Base-by-base conservation (phyloP, 2,797 vertebrate genomes). In the Artibeus jamaicensis region DNA sequence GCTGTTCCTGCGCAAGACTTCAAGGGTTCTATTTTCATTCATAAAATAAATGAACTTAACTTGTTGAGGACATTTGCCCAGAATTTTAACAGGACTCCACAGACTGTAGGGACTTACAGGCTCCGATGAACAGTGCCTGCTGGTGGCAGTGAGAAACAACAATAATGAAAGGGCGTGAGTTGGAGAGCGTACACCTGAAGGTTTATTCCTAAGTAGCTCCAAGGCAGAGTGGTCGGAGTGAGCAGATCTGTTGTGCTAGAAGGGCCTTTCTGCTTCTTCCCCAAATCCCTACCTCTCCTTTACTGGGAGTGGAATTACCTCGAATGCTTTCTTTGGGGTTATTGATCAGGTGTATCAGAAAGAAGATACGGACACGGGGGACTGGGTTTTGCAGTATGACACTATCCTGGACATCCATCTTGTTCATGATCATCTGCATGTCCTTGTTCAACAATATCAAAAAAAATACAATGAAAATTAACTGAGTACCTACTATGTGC, bases 191-290 rank as follows among this genome's bases (percentile, higher is more conserved):
- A 37, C 93, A 99, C 98, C 98, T 98, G 98, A 37, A 98, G 97
- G 87, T 99, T 99, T 48, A 98, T 98, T 98, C 99, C 99, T 97
- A 99, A 98, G 97, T 99, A 99, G 97, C 98, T 99, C 93, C 98
- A 99, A 50, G 99, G 98, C 79, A 99, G 97, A 24, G 98, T 98
- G n/a, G 98, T 98, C 4, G 98, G 98, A 96, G 98, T 99, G 3
- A 98, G 99, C 83, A 99, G 98, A 96, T 99, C 98, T 89, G 99
- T 98, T 0, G 98, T 99, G 97, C 98, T 99, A 97, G 99, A 98
- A n/a, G 98, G 98, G 86, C 98, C 99, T 96, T 99, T 95, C 98
- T 98, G 97, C 98, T 99, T 98, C 99, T 99, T 26, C 98, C 98
- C 93, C 98, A 91, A 98, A 99, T 98, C 99, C 98, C 86, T 98